phyloP scores from a whole-genome alignment of 2,888 invertebrate genomes.

The Drosophila silvestris region DNA sequence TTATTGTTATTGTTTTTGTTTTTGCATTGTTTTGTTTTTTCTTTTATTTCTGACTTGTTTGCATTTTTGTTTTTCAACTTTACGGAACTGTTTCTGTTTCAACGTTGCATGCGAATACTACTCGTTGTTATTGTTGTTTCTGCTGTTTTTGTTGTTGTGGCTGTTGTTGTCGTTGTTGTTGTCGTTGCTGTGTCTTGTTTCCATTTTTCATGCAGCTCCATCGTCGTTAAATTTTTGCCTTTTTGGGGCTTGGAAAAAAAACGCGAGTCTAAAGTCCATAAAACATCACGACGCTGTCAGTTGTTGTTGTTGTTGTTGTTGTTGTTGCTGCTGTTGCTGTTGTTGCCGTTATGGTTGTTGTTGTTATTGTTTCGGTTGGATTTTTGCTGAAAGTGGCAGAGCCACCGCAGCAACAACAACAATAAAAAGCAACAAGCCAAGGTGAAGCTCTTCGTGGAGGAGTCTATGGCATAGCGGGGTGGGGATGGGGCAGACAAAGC shows the following conservation, averaged over 20 bases:
- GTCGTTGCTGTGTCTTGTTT: slow-evolving; percentile 66
- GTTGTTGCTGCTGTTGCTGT: slow-evolving; percentile 28
- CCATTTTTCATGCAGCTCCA: slow-evolving; percentile 77
- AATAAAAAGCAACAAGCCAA: slow-evolving; percentile 67
- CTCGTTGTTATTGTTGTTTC: slow-evolving; percentile 19
- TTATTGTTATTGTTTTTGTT: slow-evolving; percentile 29
- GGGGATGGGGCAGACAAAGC: slow-evolving; percentile 36
- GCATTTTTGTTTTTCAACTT: slow-evolving; percentile 70
- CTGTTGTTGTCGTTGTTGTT: slow-evolving; percentile 34
- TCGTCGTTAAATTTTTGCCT: slow-evolving; percentile 74
- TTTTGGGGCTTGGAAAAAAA: slow-evolving; percentile 70
- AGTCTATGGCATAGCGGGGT: slow-evolving; percentile 12
- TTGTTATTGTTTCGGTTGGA: slow-evolving; percentile 62
- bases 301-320: slow-evolving; percentile 41
- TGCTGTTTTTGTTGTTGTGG: slow-evolving; percentile 16
- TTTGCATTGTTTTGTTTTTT: slow-evolving; percentile 36
- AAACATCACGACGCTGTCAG: slow-evolving; percentile 75
- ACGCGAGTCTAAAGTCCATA: slow-evolving; percentile 78
- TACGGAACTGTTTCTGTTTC: slow-evolving; percentile 75
- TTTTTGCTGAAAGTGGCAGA: slow-evolving; percentile 74
- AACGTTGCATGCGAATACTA: slow-evolving; percentile 71
- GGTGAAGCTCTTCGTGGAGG: slow-evolving; percentile 56
- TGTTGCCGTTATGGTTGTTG: slow-evolving; percentile 48
- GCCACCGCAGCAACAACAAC: slow-evolving; percentile 46
- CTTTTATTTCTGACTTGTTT: slow-evolving; percentile 52